Evolutionary conservation across 1,140 invertebrate genomes (phyloP), one percentile per base, ranked within the genome.

Genomic region (Stegodyphus dumicola): DNA sequence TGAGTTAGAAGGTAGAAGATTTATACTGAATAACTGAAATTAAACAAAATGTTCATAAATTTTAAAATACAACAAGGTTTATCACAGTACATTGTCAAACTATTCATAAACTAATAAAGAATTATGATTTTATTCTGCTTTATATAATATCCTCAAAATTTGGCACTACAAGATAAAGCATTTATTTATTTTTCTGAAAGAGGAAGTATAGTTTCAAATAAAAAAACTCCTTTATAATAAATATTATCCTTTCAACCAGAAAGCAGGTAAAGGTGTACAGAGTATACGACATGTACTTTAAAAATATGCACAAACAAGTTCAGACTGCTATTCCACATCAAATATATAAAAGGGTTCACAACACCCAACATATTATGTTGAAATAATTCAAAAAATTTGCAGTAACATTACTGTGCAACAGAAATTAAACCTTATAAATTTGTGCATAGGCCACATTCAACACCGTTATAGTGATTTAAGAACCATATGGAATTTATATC

Each of bases 391-490:
- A 65, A 85, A 85, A 85, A 85, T 85, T 85, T 85, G 73, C 71
- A 83, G 15, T 70, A 76, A 48, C 17, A 75, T 51, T 85, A 76
- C 53, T 75, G 74, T 85, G 81, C 81, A 85, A 77, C 81, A 69
- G 17, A 85, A 85, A 75, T 77, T 33, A 85, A 60, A 70, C 69
- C 67, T 85, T 51, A 56, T 18, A 85, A 85, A 85, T 85, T 77
- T 85, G 81, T 85, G 81, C 81, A 85, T 85, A 85, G 81, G 81
- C 81, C 81, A 85, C 81, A 85, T 85, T 75, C 70, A 85, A 76
- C 81, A 85, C 77, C 76, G 81, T 85, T 74, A 66, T 85, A 70
- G 81, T 85, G 74, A 76, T 85, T 85, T 13, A 54, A 85, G 81
- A 76, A 85, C 69, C 77, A 48, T 69, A 75, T 77, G 74, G 33